Conservation (phyloP, 2,888 invertebrate species). For the Celastrina argiolus region DNA sequence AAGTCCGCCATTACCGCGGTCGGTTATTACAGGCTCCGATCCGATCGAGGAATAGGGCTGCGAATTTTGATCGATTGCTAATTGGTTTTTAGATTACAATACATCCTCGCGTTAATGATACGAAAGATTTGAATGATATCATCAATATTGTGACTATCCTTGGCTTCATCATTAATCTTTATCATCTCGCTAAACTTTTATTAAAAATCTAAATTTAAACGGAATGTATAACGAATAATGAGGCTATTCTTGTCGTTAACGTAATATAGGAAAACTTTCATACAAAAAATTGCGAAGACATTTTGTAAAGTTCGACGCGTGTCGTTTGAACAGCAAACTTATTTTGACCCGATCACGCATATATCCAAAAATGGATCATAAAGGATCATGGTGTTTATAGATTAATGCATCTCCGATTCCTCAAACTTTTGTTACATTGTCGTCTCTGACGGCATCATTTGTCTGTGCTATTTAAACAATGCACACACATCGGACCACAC, state of each 20-base stretch:
- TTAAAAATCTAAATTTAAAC: not conserved
- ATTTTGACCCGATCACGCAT: not conserved
- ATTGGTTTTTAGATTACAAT: conserved; percentile 40
- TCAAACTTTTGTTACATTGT: conserved; percentile 63
- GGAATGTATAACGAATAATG: not conserved
- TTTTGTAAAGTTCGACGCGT: not conserved
- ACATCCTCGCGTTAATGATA: conserved; percentile 21
- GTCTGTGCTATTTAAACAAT: conserved; percentile 77
- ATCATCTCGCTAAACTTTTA: not conserved
- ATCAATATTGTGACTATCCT: not conserved
- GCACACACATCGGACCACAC: conserved; percentile 76
- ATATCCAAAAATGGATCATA: not conserved
- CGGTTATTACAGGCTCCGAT: conserved; percentile 74
- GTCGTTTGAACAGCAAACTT: not conserved
- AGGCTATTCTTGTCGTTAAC: not conserved
- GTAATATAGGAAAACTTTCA: not conserved
- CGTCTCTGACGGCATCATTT: conserved; percentile 70
- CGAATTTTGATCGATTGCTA: conserved; percentile 70
- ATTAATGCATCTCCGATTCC: conserved; percentile 19
- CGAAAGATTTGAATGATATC: conserved; percentile 4
- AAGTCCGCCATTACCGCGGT: conserved; percentile 76
- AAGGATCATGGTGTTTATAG: not conserved
- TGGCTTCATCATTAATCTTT: not conserved
- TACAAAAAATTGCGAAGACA: not conserved
- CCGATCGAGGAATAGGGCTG: conserved; percentile 76